Percentiles rank a stretch among this genome's conserved stretches.
Conservation (phyloP, 2,888 invertebrate genomes). For the Erebia palarica region DNA sequence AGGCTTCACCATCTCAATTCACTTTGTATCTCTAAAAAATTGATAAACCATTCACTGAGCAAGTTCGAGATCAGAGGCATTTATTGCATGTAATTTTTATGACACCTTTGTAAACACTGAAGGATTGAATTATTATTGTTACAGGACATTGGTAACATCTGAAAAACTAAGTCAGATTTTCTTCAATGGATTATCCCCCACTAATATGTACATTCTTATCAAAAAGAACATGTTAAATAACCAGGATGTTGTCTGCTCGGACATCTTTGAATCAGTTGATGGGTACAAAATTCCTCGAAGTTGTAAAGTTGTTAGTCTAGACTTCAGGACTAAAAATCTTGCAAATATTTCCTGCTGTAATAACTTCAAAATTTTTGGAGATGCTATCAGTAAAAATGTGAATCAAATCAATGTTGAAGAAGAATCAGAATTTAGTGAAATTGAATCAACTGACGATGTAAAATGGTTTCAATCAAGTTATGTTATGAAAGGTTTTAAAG, state of each 20-base stretch:
- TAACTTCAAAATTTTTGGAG: conserved; percentile 70
- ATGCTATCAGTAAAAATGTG: conserved; percentile 52
- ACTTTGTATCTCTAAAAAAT: too few species aligned
- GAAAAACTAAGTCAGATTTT: conserved; percentile 69
- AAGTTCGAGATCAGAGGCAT: neutral
- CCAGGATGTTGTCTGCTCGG: conserved; percentile 54
- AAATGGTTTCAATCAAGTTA: conserved; percentile 81
- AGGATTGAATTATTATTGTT: conserved; percentile 7
- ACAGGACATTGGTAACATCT: conserved; percentile 74
- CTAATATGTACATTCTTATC: conserved; percentile 77
- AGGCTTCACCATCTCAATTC: too few species aligned
- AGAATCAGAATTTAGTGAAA: conserved; percentile 56
- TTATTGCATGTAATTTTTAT: neutral
- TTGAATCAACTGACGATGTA: conserved; percentile 60
- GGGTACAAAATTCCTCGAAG: conserved; percentile 67
- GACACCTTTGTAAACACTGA: neutral
- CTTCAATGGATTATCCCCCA: conserved; percentile 66
- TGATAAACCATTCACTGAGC: neutral
- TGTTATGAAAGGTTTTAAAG: conserved; percentile 83
- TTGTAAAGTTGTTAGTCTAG: conserved; percentile 63
- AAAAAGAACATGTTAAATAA: conserved; percentile 58
- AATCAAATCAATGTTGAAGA: conserved; percentile 47
- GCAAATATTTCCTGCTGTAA: conserved; percentile 66
- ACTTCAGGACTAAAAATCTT: conserved; percentile 56
- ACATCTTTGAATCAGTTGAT: conserved; percentile 63